Percentiles rank a stretch among this genome's conserved stretches.
These are phyloP conservation scores for Ommatoiulus sabulosus DNA, from an alignment of 2,888 invertebrate species.

Conservation along the genomic window DNA sequence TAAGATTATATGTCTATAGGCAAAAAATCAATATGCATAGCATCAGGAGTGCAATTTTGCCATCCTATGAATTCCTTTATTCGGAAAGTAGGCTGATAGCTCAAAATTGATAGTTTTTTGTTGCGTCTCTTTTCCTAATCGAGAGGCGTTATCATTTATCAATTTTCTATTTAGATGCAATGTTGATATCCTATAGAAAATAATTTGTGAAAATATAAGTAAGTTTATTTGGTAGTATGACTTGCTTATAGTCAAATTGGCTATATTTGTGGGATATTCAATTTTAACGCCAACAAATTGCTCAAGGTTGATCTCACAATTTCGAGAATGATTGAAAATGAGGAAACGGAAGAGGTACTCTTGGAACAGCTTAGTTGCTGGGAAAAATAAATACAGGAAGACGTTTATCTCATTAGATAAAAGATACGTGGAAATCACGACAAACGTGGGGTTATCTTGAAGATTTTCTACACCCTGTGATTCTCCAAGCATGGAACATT, in stretches of 20 bases:
- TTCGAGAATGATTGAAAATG: neutral
- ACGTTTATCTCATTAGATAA: neutral
- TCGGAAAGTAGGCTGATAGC: too few species aligned
- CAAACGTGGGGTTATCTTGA: neutral
- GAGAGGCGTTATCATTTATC: neutral
- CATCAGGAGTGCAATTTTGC: too few species aligned
- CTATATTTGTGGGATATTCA: neutral
- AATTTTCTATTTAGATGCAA: neutral
- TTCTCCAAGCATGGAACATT: conserved; percentile 44
- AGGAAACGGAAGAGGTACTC: neutral
- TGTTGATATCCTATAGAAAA: neutral
- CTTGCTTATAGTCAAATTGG: neutral
- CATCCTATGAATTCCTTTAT: too few species aligned
- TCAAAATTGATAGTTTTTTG: too few species aligned
- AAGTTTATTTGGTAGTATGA: neutral
- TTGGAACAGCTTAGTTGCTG: neutral
- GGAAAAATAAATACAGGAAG: conserved; percentile 6
- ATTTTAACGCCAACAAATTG: neutral
- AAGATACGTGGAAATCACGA: neutral
- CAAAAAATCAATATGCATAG: too few species aligned
- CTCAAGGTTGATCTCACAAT: neutral
- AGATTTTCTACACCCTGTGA: conserved; percentile 7
- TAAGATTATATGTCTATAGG: too few species aligned
- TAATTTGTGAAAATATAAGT: neutral
- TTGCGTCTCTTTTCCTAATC: too few species aligned